Evolutionary conservation across 2,113 vertebrate species (phyloP), one percentile per base, ranked within the genome.

Genomic region (Cisticola juncidis): DNA sequence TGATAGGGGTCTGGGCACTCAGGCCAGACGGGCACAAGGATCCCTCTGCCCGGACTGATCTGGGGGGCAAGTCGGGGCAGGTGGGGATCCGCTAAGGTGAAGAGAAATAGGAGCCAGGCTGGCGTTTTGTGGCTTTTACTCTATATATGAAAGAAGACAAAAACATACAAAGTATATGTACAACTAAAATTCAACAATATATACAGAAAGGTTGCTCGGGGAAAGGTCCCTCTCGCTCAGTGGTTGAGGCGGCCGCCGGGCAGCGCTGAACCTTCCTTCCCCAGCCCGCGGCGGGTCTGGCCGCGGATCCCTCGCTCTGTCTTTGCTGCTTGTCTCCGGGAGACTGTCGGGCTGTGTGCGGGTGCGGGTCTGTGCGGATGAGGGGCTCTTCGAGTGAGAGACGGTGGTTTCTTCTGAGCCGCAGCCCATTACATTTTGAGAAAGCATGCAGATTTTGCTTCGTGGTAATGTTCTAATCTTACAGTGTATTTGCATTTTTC

Each of bases 121-220:
- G 97, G 98, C 92, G 35, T 98, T 98, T 98, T 98, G 97, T 98
- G 97, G 98, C 98, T 98, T 99, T 99, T 99, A 99, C 99, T 99
- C 99, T 98, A 98, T 99, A 99, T 99, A 99, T 98, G 98, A 99
- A 99, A 99, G 99, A 98, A 98, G 99, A 98, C 98, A 98, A 99
- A 98, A 98, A 98, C 99, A 99, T 99, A 99, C 99, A 99, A 99
- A 99, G 98, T 99, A 98, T 99, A 98, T 98, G 91, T 99, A 99
- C 99, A 99, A 98, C 99, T 99, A 98, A 99, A 99, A 99, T 99
- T 98, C 98, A 98, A 98, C 98, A 99, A 98, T 98, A 99, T 99
- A 99, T 99, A 99, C 99, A 99, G 98, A 99, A 98, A 98, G 98
- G 97, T 98, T 98, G 98, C 98, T 98, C 84, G 85, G 97, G 97